Conservation (phyloP, 2,888 invertebrate genomes). For the Pyrgus malvae region DNA sequence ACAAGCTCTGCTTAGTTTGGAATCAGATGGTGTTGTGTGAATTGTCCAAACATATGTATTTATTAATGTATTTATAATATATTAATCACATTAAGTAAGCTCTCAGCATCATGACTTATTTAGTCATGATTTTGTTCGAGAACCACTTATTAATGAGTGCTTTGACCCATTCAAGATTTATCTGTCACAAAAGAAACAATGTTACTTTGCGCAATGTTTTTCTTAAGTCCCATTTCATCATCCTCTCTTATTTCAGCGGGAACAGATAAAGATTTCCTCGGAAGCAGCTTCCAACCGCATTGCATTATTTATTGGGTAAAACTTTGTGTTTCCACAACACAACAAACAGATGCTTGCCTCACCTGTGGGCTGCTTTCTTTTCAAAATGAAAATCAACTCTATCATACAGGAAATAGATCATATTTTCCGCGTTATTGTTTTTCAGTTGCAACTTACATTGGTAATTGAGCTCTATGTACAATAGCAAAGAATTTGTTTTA, state of each 20-base stretch:
- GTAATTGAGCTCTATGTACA: neutral
- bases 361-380: slow-evolving; percentile 62
- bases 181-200: neutral
- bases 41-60: no score
- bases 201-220: neutral
- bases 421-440: slow-evolving; percentile 14
- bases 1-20: no score
- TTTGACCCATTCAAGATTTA: no score
- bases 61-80: no score
- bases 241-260: slow-evolving; percentile 35
- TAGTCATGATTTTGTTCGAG: no score
- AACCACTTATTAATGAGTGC: no score
- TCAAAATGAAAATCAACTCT: slow-evolving; percentile 47
- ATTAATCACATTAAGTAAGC: no score
- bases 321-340: slow-evolving; percentile 75
- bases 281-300: slow-evolving; percentile 38
- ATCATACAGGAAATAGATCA: slow-evolving; percentile 30
- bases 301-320: slow-evolving; percentile 79
- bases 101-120: no score
- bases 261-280: slow-evolving; percentile 33
- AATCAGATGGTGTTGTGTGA: no score
- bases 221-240: slow-evolving; percentile 12
- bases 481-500: neutral
- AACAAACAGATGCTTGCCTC: slow-evolving; percentile 66
- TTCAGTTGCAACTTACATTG: neutral